A percentile compares a stretch with the other conserved stretches of the same genome.
These are phyloP conservation scores for Ostrea edulis DNA, from an alignment of 1,140 invertebrate species.

Conservation along the genomic window DNA sequence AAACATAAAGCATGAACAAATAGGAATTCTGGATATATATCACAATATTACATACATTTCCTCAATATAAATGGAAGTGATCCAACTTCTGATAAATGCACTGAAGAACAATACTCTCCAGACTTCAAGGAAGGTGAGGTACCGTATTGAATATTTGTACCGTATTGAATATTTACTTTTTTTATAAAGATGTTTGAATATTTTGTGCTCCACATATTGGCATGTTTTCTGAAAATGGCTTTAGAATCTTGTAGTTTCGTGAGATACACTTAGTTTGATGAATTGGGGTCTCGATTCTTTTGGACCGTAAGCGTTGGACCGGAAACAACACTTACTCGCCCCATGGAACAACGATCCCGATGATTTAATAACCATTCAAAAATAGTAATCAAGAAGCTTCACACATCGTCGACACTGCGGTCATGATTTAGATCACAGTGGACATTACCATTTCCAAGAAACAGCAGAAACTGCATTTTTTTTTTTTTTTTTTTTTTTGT, in stretches of 20 bases:
- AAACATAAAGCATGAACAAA: too few relatives aligned
- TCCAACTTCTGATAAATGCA: too few relatives aligned
- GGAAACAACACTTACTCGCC: constrained; percentile 34
- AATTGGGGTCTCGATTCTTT: background rate
- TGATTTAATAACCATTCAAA: constrained; percentile 39
- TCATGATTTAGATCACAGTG: constrained; percentile 8
- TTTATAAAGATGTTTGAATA: background rate
- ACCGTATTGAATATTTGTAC: too few relatives aligned
- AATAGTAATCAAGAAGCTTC: constrained; percentile 31
- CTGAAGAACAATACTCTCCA: too few relatives aligned
- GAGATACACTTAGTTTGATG: background rate
- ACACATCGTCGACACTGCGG: constrained; percentile 26
- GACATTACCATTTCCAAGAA: background rate
- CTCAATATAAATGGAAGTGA: too few relatives aligned
- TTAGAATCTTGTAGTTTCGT: background rate
- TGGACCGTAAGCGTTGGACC: constrained; percentile 2
- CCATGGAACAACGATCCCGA: constrained; percentile 33
- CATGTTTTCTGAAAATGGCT: background rate
- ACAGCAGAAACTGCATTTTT: background rate
- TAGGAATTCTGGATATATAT: too few relatives aligned
- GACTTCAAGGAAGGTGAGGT: too few relatives aligned
- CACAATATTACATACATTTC: too few relatives aligned
- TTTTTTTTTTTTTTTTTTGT: too few relatives aligned
- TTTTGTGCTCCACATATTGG: background rate
- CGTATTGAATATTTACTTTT: too few relatives aligned